These are phyloP conservation scores for Hesperophylax magnus DNA, from an alignment of 1,140 invertebrate genomes.

Conservation along the genomic window DNA sequence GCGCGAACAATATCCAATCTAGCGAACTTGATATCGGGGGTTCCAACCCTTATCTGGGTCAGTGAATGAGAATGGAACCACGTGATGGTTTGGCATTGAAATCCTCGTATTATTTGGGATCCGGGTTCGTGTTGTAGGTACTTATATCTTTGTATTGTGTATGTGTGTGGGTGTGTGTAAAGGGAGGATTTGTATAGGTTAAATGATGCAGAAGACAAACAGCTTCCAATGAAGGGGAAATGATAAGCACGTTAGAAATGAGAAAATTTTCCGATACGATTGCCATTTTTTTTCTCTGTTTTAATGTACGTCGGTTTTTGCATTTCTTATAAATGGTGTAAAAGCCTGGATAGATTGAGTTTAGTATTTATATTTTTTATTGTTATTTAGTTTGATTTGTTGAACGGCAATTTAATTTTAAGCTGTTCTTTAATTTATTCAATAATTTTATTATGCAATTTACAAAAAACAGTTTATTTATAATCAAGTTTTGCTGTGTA, in stretches of 20 bases:
- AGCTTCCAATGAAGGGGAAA: constrained; percentile 30
- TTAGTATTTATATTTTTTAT: too few species aligned
- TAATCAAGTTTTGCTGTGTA: too few species aligned
- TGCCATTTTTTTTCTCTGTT: background rate
- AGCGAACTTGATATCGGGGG: too few species aligned
- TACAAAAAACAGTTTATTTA: too few species aligned
- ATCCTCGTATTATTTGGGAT: background rate
- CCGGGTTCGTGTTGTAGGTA: background rate
- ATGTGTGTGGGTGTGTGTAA: too few species aligned
- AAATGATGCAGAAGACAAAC: constrained; percentile 29
- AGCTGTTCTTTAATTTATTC: too few species aligned
- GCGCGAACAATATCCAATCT: too few species aligned
- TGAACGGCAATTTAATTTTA: too few species aligned
- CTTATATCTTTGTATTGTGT: background rate
- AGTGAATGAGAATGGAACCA: background rate
- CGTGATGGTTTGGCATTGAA: constrained; percentile 18
- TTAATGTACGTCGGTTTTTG: background rate
- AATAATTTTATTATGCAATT: too few species aligned
- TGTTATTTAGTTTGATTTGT: too few species aligned
- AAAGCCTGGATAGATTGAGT: too few species aligned
- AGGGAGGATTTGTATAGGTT: constrained; percentile 10
- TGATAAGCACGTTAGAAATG: constrained; percentile 28
- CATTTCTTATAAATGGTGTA: background rate
- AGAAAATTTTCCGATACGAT: background rate
- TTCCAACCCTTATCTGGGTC: background rate